These are phyloP conservation scores for Augochlorella aurata DNA, from an alignment of 2,888 invertebrate genomes.

Conservation along the genomic window DNA sequence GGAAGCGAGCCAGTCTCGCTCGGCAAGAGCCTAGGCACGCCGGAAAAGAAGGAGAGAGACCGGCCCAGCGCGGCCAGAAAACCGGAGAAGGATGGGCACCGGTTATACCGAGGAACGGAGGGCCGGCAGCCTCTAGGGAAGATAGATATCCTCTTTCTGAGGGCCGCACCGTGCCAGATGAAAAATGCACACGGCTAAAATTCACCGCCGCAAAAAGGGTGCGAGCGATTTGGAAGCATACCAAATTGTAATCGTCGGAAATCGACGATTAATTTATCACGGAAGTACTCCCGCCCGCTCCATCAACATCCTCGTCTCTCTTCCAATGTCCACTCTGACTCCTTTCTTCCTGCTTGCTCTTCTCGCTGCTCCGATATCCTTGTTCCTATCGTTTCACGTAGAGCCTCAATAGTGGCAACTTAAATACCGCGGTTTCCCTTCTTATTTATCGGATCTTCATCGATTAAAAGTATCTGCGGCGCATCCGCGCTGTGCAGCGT, in stretches of 20 bases:
- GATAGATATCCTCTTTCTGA: slow-evolving; percentile 81
- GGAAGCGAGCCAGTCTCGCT: slow-evolving; percentile 79
- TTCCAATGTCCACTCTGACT: slow-evolving; percentile 46
- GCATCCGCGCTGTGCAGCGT: neutral
- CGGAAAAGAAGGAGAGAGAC: slow-evolving; percentile 21
- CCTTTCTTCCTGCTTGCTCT: slow-evolving; percentile 34
- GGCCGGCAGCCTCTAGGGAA: slow-evolving; percentile 76
- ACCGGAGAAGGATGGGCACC: slow-evolving; percentile 61
- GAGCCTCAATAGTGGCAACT: slow-evolving; percentile 34
- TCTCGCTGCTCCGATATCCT: neutral
- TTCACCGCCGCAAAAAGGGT: slow-evolving; percentile 79
- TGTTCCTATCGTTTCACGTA: neutral
- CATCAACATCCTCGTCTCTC: slow-evolving; percentile 26
- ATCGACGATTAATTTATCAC: slow-evolving; percentile 81
- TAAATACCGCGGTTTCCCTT: slow-evolving; percentile 52
- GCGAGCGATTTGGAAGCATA: slow-evolving; percentile 80
- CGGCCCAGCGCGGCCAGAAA: slow-evolving; percentile 23
- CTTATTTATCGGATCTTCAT: slow-evolving; percentile 44
- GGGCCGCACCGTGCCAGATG: slow-evolving; percentile 76
- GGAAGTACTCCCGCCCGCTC: slow-evolving; percentile 59
- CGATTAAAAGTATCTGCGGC: slow-evolving; percentile 21
- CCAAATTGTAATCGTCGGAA: slow-evolving; percentile 81
- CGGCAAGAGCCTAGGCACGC: slow-evolving; percentile 61
- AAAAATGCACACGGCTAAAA: slow-evolving; percentile 80
- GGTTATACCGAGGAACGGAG: slow-evolving; percentile 64